phyloP scores from a whole-genome alignment of 1,140 invertebrate genomes.

The Dendrolimus punctatus region DNA sequence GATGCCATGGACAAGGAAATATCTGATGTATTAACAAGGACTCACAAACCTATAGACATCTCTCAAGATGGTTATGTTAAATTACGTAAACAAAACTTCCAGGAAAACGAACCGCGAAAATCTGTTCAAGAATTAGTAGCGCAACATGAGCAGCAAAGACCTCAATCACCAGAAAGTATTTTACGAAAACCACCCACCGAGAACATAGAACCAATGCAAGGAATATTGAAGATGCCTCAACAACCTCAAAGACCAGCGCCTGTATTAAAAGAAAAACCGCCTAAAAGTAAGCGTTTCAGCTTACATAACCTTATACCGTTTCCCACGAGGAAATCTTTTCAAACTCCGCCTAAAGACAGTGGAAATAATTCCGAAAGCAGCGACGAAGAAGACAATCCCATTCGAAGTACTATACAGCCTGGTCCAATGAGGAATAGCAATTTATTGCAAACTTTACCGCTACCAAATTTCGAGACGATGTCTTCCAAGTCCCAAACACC shows the following conservation, averaged over 20 bases:
- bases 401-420: slow-evolving; percentile 64
- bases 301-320: slow-evolving; percentile 66
- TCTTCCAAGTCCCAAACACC: slow-evolving; percentile 65
- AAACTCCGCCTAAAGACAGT: slow-evolving; percentile 61
- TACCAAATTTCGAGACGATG: slow-evolving; percentile 72
- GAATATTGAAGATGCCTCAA: slow-evolving; percentile 55
- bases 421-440: slow-evolving; percentile 72
- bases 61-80: slow-evolving; percentile 67
- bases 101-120: slow-evolving; percentile 34
- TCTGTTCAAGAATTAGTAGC: slow-evolving; percentile 75
- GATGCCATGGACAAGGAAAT: slow-evolving; percentile 52
- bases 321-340: slow-evolving; percentile 67
- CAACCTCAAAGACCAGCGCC: slow-evolving; percentile 59
- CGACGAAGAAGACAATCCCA: slow-evolving; percentile 73
- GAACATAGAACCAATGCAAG: slow-evolving; percentile 18
- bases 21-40: slow-evolving; percentile 41
- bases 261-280: slow-evolving; percentile 62
- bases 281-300: slow-evolving; percentile 68
- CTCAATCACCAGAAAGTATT: slow-evolving; percentile 40
- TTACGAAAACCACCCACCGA: slow-evolving; percentile 38
- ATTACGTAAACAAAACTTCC: slow-evolving; percentile 52
- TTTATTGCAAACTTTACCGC: slow-evolving; percentile 62
- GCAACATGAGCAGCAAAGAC: slow-evolving; percentile 69
- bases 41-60: slow-evolving; percentile 52
- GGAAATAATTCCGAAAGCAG: slow-evolving; percentile 72